A percentile compares a stretch with the other conserved stretches of the same genome.
Evolutionary conservation across 2,888 invertebrate genomes (phyloP).

Genomic region (Eristalis intricaria): DNA sequence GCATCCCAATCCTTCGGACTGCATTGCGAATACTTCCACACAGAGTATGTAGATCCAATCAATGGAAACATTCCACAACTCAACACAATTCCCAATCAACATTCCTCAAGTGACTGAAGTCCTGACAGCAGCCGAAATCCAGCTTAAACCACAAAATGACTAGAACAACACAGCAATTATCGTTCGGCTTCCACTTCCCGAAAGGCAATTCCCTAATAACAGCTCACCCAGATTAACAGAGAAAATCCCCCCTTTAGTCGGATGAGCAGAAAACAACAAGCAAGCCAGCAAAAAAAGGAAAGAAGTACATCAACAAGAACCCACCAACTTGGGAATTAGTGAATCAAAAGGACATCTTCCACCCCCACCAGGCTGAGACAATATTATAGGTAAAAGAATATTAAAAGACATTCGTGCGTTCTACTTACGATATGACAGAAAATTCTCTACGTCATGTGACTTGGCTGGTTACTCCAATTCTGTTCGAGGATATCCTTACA

Average conservation of each 20-base stretch:
- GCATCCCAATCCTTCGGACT: neutral
- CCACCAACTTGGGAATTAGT: constrained; percentile 22
- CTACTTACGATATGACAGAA: constrained; percentile 34
- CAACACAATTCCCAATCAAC: constrained; percentile 7
- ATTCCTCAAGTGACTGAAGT: constrained; percentile 21
- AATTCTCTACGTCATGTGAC: neutral
- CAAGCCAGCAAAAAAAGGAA: neutral
- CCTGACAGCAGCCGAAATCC: constrained; percentile 7
- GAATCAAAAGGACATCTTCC: constrained; percentile 32
- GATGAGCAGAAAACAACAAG: neutral
- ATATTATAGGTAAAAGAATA: constrained; percentile 3
- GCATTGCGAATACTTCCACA: neutral
- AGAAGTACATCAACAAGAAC: neutral
- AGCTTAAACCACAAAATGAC: constrained; percentile 24
- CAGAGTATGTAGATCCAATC: neutral
- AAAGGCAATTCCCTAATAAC: constrained; percentile 32
- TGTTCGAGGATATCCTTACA: constrained; percentile 19
- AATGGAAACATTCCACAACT: neutral
- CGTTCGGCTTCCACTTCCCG: neutral
- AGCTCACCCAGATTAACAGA: constrained; percentile 31
- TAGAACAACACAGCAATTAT: constrained; percentile 47
- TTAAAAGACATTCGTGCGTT: constrained; percentile 17
- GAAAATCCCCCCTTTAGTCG: constrained; percentile 13
- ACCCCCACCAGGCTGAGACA: neutral
- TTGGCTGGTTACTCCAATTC: neutral